Base-by-base conservation (phyloP, 2,113 vertebrate genomes). In the Gila orcuttii region DNA sequence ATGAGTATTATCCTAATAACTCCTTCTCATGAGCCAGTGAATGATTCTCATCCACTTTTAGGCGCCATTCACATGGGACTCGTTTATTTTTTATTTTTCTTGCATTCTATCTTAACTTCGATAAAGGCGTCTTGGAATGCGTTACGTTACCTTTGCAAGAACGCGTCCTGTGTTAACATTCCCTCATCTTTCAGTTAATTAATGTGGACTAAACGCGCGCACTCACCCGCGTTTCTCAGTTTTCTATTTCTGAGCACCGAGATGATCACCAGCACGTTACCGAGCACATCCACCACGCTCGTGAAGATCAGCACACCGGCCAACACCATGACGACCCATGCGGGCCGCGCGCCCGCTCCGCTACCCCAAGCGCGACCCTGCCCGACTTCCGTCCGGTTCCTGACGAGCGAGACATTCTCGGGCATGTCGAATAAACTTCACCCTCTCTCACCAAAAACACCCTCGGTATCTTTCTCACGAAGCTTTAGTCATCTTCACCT, bases 161-260 rank as follows among this genome's bases (percentile, higher is more conserved):
- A 79, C 78, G 6, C 17, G 19, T 33, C 36, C 59, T 64, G 36
- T 28, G 59, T 25, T n/a, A 80, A 42, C 36, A 79, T 19, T 17
- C 36, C 23, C 57, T 11, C 45, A 55, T 55, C 17, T 50, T 50
- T 25, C 39, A 50, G 69, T 60, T n/a, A 55, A 79, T 57, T n/a
- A 21, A 23, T 66, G 60, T 81, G 60, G 39, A 66, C 57, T 21
- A 33, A 36, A 42, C 66, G 33, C 83, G 79, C 45, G n/a, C 82
- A 62, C 95, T 94, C 90, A 95, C 96, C 96, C 91, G 94, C 85
- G 64, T 96, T 96, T 66, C 94, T 90, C 66, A 96, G 95, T 89
- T 95, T 96, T 86, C 93, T 93, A 90, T 96, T 96, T 89, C 92
- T 94, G 83, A 95, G 91, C 79, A 96, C 96, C 0, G 95, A 95